phyloP scores from a whole-genome alignment of 1,140 invertebrate species.

The Phortica variegata region DNA sequence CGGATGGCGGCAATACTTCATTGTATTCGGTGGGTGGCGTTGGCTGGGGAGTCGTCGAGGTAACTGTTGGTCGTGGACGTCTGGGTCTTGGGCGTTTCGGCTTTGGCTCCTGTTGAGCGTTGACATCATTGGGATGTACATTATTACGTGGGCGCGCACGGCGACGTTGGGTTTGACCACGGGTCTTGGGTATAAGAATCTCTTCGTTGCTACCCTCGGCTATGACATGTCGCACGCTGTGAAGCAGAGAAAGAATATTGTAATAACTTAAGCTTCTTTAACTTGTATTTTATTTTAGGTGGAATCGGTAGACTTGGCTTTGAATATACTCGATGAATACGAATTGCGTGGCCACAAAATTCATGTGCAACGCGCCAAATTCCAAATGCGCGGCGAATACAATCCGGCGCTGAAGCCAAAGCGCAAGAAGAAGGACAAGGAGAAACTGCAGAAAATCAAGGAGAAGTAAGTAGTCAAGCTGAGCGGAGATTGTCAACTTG shows the following conservation, averaged over 20 bases:
- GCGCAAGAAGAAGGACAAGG: constrained; percentile 85
- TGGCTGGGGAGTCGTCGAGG: constrained; percentile 1
- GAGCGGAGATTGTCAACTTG: too few relatives aligned
- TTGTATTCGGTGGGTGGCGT: constrained; percentile 13
- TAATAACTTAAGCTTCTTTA: not conserved
- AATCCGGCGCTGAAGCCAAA: constrained; percentile 93
- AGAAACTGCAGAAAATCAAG: constrained; percentile 90
- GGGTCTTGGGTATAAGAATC: constrained; percentile 34
- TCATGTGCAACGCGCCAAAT: constrained; percentile 89
- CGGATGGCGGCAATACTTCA: constrained; percentile 28
- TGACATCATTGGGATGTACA: constrained; percentile 39
- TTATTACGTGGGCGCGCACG: constrained; percentile 15
- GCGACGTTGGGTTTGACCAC: constrained; percentile 7
- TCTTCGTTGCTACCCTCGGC: constrained; percentile 46
- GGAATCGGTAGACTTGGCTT: constrained; percentile 91
- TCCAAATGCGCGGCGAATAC: constrained; percentile 93
- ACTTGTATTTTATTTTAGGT: constrained; percentile 61
- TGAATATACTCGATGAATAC: constrained; percentile 90
- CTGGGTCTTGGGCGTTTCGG: constrained; percentile 22
- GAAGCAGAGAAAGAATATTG: not conserved
- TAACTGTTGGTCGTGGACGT: constrained; percentile 10
- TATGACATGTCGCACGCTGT: constrained; percentile 46
- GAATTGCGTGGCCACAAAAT: constrained; percentile 76
- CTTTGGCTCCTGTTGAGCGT: constrained; percentile 16
- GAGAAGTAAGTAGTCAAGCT: constrained; percentile 84